Evolutionary conservation across 1,140 invertebrate species (phyloP).

Genomic region (Hirudo medicinalis): DNA sequence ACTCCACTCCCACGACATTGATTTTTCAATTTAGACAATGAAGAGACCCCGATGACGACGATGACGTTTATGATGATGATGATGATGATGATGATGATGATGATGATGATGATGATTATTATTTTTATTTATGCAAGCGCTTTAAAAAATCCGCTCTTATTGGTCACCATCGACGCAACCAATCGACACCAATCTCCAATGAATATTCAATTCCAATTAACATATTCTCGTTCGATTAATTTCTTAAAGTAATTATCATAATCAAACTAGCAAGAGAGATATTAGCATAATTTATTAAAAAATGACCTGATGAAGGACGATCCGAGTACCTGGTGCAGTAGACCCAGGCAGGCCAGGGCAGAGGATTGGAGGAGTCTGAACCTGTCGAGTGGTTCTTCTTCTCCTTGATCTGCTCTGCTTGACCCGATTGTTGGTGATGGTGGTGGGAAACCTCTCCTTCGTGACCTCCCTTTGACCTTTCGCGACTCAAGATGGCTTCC

Average conservation of each 20-base stretch:
- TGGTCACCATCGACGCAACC: no score
- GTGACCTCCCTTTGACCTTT: background rate
- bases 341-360: constrained; percentile 79
- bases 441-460: background rate
- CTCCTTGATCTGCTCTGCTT: background rate
- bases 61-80: constrained; percentile 1
- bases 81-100: background rate
- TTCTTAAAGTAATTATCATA: no score
- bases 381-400: background rate
- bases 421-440: background rate
- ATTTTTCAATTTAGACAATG: constrained; percentile 5
- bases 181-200: no score
- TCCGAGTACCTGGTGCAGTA: constrained; percentile 92
- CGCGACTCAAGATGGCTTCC: background rate
- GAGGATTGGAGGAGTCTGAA: background rate
- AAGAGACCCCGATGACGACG: background rate
- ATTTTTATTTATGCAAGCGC: no score
- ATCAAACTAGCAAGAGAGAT: no score
- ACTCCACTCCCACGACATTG: no score
- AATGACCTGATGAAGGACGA: constrained; percentile 74
- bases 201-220: no score
- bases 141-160: no score
- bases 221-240: no score
- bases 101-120: constrained; percentile 8
- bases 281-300: no score